These are phyloP conservation scores for Oncorhynchus tshawytscha DNA, from an alignment of 2,113 vertebrate species.

Conservation along the genomic window DNA sequence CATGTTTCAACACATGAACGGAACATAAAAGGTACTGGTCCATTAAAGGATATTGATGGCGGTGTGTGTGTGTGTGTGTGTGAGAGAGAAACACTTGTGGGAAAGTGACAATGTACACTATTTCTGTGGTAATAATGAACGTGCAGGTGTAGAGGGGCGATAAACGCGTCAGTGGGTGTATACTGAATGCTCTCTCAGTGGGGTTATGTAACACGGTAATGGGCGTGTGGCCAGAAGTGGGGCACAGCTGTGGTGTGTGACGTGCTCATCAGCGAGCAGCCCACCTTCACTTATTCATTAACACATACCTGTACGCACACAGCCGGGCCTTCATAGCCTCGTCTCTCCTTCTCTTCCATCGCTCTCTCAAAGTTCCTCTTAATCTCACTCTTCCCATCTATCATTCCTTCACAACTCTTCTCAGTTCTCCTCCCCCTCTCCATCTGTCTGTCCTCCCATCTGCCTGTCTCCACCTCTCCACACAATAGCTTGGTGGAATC, in stretches of 20 bases:
- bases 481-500: conserved; percentile 50
- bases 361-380: not conserved
- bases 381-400: not conserved
- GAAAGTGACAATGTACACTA: conserved; percentile 5
- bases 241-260: conserved; percentile 1
- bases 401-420: too few relatives aligned
- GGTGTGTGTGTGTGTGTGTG: not conserved
- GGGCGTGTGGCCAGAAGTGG: not conserved
- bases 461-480: not conserved
- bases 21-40: not conserved
- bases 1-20: not conserved
- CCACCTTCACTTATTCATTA: not conserved
- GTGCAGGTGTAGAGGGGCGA: not conserved
- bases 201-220: not conserved
- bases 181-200: not conserved
- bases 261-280: not conserved
- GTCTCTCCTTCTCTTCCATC: conserved; percentile 15
- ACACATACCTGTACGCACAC: conserved; percentile 4
- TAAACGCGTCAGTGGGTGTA: not conserved
- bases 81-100: not conserved
- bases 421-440: not conserved
- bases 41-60: conserved; percentile 57
- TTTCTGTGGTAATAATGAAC: not conserved
- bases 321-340: not conserved
- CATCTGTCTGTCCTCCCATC: not conserved